Percentiles rank a stretch among this genome's conserved stretches.
Evolutionary conservation across 2,113 vertebrate species (phyloP).

Genomic region (Callopanchax toddi): DNA sequence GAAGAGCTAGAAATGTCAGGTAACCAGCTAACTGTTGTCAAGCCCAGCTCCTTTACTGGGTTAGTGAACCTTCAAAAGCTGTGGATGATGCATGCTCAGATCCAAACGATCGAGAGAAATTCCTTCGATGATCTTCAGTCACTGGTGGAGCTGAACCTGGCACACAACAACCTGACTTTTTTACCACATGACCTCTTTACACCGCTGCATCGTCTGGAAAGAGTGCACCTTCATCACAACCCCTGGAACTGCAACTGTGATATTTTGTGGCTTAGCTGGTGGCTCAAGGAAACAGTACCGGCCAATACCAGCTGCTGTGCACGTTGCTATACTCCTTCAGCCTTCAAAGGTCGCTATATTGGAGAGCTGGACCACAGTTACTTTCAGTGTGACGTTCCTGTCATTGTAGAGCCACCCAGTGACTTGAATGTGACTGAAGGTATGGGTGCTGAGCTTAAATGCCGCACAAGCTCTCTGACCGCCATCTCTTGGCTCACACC

Average conservation of each 20-base stretch:
- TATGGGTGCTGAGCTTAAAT: conserved; percentile 95
- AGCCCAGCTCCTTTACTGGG: conserved; percentile 78
- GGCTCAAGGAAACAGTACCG: conserved; percentile 81
- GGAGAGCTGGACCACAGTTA: conserved; percentile 89
- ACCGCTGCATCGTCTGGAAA: conserved; percentile 77
- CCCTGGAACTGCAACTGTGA: conserved; percentile 85
- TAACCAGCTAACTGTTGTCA: conserved; percentile 78
- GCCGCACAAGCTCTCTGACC: conserved; percentile 92
- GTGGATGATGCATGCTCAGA: conserved; percentile 92
- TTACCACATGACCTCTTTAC: conserved; percentile 82
- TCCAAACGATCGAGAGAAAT: conserved; percentile 82
- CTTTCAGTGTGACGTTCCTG: conserved; percentile 94
- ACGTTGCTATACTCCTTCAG: conserved; percentile 74
- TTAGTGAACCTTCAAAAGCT: conserved; percentile 89
- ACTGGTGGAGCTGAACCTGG: conserved; percentile 80
- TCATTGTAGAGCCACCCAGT: conserved; percentile 93
- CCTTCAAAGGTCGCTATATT: conserved; percentile 80
- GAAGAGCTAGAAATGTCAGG: conserved; percentile 84
- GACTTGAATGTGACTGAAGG: conserved; percentile 86
- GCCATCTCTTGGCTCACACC: conserved; percentile 97
- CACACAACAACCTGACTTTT: conserved; percentile 82
- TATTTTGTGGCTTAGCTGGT: conserved; percentile 84
- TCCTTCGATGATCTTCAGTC: conserved; percentile 82
- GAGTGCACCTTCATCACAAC: conserved; percentile 82
- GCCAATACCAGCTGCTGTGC: conserved; percentile 83